phyloP scores from a whole-genome alignment of 2,113 vertebrate genomes.

The Bambusicola thoracicus region DNA sequence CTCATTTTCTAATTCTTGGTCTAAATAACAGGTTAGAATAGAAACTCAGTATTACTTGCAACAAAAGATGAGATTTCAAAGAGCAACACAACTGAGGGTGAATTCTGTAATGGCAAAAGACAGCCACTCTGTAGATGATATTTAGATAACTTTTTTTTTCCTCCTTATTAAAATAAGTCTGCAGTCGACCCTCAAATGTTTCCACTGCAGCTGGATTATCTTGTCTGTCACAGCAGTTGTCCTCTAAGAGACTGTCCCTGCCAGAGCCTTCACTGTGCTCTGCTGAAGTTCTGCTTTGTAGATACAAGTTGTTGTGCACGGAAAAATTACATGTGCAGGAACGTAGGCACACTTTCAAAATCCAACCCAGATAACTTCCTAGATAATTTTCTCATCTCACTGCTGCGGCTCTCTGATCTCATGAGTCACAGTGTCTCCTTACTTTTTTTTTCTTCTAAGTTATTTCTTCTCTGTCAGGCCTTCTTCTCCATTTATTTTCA shows the following conservation, averaged over 20 bases:
- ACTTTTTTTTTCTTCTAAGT: not conserved
- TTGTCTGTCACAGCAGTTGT: not conserved
- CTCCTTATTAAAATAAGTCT: not conserved
- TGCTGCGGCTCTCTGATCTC: not conserved
- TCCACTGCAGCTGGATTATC: constrained; percentile 22
- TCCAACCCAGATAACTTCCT: not conserved
- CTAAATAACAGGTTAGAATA: not conserved
- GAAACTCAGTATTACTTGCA: not conserved
- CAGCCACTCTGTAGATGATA: not conserved
- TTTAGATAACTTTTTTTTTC: not conserved
- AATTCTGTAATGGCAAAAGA: not conserved
- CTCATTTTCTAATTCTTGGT: not conserved
- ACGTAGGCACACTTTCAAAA: not conserved
- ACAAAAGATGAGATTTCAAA: not conserved
- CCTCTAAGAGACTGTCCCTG: not conserved
- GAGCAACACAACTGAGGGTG: not conserved
- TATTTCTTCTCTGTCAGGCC: not conserved
- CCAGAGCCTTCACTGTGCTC: not conserved
- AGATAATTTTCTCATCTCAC: not conserved
- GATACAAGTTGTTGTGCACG: not conserved
- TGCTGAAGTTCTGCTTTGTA: not conserved
- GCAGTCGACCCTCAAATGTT: not conserved
- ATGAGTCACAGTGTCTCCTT: not conserved
- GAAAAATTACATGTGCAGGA: not conserved
- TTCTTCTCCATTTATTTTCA: not conserved